Percentiles rank a stretch among this genome's conserved stretches.
Conservation (phyloP, 2,797 vertebrate genomes). For the Hemitrygon akajei region DNA sequence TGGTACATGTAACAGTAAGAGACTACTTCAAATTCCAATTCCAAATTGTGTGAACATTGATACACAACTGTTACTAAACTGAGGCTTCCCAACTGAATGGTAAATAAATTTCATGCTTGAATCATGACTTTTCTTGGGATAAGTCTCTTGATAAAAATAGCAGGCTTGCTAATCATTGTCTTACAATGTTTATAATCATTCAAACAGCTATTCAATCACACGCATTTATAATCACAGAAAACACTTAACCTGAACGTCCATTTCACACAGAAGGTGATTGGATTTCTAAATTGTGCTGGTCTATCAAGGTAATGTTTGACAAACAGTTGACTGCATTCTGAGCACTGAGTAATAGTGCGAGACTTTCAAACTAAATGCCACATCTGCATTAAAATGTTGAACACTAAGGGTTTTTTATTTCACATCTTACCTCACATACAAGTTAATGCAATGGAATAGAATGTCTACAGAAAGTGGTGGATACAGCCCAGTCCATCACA, state of each 20-base stretch:
- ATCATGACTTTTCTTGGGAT: background rate
- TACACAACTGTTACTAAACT: no score
- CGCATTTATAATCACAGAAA: conserved; percentile 13
- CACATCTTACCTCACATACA: background rate
- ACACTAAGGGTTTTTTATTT: background rate
- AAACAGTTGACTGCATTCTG: background rate
- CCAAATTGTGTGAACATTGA: background rate
- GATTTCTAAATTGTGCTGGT: conserved; percentile 22
- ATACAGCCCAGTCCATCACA: no score
- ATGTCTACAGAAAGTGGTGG: no score
- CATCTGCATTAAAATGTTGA: background rate
- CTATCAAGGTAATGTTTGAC: conserved; percentile 16
- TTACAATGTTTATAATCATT: background rate
- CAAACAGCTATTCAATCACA: conserved; percentile 13
- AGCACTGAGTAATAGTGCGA: background rate
- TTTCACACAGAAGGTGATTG: conserved; percentile 27
- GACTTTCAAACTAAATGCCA: background rate
- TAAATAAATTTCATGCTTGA: background rate
- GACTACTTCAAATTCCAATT: no score
- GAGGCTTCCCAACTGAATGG: background rate
- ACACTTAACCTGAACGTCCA: conserved; percentile 8
- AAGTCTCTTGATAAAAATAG: background rate
- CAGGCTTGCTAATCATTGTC: conserved; percentile 17
- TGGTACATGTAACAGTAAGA: no score
- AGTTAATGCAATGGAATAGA: background rate